Base-by-base conservation (phyloP, 2,797 vertebrate genomes). In the Sarcoramphus papa region DNA sequence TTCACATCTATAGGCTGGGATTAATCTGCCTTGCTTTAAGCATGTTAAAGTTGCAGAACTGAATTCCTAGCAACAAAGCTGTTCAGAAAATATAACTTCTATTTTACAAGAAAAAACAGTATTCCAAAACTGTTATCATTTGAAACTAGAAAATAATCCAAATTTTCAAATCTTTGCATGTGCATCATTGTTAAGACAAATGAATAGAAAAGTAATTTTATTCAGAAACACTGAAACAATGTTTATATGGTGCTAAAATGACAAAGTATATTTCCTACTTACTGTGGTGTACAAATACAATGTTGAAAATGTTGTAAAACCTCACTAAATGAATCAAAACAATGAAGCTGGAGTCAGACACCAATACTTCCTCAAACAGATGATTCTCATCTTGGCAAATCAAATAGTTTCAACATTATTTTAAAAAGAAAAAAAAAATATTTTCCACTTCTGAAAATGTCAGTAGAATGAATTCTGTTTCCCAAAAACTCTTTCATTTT, bases 401-500 rank as follows among this genome's bases (percentile, higher is more conserved):
- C 11, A 60, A 77, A 50, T 60, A 33, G 2, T 41, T 68, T 67
- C 16, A 78, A 33, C 0, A 7, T 30, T 37, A 40, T 3, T 76
- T 57, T 7, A 24, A 56, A 30, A 67, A 11, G 1, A 14, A 54
- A n/a, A n/a, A 35, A 31, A 51, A 14, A 30, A 16, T 41, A 37
- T 37, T 37, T n/a, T 37, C 6, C 3, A 5, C 21, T 54, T 56
- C 24, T 24, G 16, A 82, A 87, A 70, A 47, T n/a, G 1, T 40
- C 35, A 35, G 24, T 16, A n/a, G 40, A 67, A 62, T 19, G 2
- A 80, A 54, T 30, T n/a, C n/a, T 5, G 2, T 45, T 51, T 64
- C 28, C 37, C 17, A 17, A 63, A 70, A 70, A 1, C 0, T 0
- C 11, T 51, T 72, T 40, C 0, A 54, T 51, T 72, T 48, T 23